Percentiles rank a stretch among this genome's conserved stretches.
phyloP scores from a whole-genome alignment of 2,113 vertebrate genomes.

The Archocentrus centrarchus region DNA sequence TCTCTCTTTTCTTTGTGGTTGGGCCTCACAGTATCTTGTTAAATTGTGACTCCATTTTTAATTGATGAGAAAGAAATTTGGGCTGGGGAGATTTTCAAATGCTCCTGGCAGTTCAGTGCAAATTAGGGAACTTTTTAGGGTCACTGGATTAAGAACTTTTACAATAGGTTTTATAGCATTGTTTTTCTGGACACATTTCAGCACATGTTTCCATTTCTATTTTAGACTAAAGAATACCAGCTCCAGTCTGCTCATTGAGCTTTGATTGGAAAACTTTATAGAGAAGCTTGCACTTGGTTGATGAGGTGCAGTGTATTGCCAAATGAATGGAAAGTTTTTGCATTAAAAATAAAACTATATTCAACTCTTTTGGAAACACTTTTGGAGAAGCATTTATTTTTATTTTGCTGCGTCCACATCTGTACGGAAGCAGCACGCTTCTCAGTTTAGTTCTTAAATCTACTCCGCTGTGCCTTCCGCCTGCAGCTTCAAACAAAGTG shows the following conservation, averaged over 20 bases:
- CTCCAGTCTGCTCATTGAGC: constrained; percentile 9
- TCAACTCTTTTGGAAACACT: constrained; percentile 18
- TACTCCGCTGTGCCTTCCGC: constrained; percentile 27
- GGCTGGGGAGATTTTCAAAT: constrained; percentile 45
- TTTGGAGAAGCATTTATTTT: neutral
- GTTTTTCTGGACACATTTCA: constrained; percentile 57
- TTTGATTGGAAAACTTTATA: constrained; percentile 55
- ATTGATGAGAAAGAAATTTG: constrained; percentile 65
- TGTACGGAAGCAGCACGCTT: neutral
- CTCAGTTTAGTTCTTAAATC: constrained; percentile 8
- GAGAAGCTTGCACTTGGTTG: constrained; percentile 5
- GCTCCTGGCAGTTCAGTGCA: constrained; percentile 18
- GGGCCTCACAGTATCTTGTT: constrained; percentile 58
- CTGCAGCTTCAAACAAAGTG: constrained; percentile 50
- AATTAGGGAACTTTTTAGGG: constrained; percentile 33
- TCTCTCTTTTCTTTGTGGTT: constrained; percentile 59
- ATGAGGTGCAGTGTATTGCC: constrained; percentile 29
- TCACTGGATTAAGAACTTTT: constrained; percentile 43
- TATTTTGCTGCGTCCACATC: constrained; percentile 16
- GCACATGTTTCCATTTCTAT: constrained; percentile 21
- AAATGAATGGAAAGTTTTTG: constrained; percentile 44
- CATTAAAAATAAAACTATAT: constrained; percentile 19
- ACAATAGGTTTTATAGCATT: constrained; percentile 53
- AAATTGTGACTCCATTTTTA: constrained; percentile 61
- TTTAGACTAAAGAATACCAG: constrained; percentile 23